Evolutionary conservation across 23 tunicate genomes (phyloP).

Genomic region (Corella eumyota): DNA sequence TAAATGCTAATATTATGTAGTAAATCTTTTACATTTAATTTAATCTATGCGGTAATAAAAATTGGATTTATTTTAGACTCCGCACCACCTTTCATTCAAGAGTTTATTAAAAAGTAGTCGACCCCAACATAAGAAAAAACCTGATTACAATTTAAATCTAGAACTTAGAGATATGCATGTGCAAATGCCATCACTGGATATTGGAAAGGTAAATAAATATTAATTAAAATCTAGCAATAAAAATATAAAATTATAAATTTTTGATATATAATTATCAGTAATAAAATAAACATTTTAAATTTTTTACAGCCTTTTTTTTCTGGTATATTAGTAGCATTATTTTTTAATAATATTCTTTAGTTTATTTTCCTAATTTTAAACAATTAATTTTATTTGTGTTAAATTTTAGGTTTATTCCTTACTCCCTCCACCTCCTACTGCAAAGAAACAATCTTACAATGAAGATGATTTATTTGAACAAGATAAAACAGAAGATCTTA

Average conservation of each 20-base stretch:
- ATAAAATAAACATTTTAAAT: too few species aligned
- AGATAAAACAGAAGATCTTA: too few species aligned
- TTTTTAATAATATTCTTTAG: not conserved
- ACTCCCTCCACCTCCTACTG: not conserved
- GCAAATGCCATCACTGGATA: constrained; percentile 50
- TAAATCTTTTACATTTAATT: too few species aligned
- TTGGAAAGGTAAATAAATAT: constrained; percentile 25
- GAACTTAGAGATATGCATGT: constrained; percentile 54
- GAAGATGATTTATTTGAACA: too few species aligned
- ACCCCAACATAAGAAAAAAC: constrained; percentile 17
- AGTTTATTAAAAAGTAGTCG: constrained; percentile 38
- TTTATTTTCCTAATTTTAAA: not conserved
- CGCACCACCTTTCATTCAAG: constrained; percentile 43
- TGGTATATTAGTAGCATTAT: not conserved
- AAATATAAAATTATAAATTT: too few species aligned
- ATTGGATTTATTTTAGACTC: constrained; percentile 19
- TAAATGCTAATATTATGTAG: too few species aligned
- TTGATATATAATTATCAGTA: too few species aligned
- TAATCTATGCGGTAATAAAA: too few species aligned
- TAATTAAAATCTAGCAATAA: too few species aligned
- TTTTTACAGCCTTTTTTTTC: too few species aligned
- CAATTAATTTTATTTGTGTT: not conserved
- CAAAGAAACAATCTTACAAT: not conserved
- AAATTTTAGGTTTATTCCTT: not conserved
- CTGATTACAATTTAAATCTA: constrained; percentile 28